Base-by-base conservation (phyloP, 2,113 vertebrate species). In the Chitala chitala region DNA sequence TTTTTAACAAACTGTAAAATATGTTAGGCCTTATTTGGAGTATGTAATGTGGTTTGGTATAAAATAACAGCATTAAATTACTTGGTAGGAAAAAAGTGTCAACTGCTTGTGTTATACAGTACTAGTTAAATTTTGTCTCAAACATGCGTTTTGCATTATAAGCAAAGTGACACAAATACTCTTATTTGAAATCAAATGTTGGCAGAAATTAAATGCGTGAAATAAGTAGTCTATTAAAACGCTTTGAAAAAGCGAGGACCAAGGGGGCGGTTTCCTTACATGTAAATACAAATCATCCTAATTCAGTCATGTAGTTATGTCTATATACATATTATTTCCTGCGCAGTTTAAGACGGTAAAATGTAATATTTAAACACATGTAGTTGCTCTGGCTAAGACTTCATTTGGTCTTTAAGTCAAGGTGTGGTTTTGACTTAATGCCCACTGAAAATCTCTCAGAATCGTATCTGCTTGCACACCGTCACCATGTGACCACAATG, bases 31-130 rank as follows among this genome's bases (percentile, higher is more conserved):
- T 87, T 89, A 86, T 87, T 88, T 89, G 81, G 83, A 86, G 78
- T 87, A 87, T 87, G 85, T 88, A 86, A 86, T 84, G 87, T 88
- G 86, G 79, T 88, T 88, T 87, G 86, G 84, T 88, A 86, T 55
- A 87, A 87, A 86, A 79, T 87, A 86, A 59, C 78, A 82, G 84
- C 82, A 89, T 88, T 88, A 89, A 88, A 89, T 81, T 80, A 55
- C 86, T 89, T 89, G 86, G 83, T 83, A 86, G 82, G 87, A 78
- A 38, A 65, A 40, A 64, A 69, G 40, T 77, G 64, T 50, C 46
- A 13, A 51, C 38, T 51, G 66, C 71, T 51, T 51, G 24, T 69
- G 36, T 44, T 12, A 56, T 22, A 9, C 54, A 22, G 9, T 22
- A 8, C 48, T 2, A 55, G 15, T 55, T 44, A 46, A 46, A 13